Conservation (phyloP, 2,888 invertebrate genomes). For the Kuschelorhynchus macadamiae region DNA sequence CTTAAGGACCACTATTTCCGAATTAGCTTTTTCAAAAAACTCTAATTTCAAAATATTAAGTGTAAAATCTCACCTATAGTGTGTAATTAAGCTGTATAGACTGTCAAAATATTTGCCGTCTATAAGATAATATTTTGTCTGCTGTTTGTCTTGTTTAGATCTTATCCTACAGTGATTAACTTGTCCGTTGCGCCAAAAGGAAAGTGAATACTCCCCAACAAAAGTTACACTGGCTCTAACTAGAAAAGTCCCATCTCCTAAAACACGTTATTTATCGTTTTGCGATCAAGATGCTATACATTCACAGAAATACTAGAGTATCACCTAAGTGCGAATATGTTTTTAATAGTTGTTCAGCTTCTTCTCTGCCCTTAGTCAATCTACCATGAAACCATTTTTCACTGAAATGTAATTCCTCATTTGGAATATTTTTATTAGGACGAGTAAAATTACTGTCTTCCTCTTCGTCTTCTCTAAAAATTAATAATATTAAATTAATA, state of each 20-base stretch:
- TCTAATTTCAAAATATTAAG: no score
- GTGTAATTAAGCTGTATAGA: constrained; percentile 90
- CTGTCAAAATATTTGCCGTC: constrained; percentile 92
- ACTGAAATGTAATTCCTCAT: constrained; percentile 91
- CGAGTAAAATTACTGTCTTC: constrained; percentile 68
- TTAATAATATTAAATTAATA: no score
- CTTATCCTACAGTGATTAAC: constrained; percentile 95
- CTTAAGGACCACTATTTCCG: neutral
- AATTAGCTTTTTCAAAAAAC: no score
- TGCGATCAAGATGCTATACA: no score
- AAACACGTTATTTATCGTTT: no score
- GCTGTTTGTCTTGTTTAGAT: constrained; percentile 88
- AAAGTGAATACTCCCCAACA: constrained; percentile 95
- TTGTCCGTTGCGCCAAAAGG: constrained; percentile 91
- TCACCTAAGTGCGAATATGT: constrained; percentile 81
- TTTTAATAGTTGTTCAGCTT: constrained; percentile 83
- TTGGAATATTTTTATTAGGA: constrained; percentile 77
- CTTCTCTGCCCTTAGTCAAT: constrained; percentile 82
- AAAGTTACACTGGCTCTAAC: constrained; percentile 96
- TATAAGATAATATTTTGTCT: constrained; percentile 91
- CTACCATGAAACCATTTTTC: constrained; percentile 97
- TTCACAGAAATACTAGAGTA: no score
- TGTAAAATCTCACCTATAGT: constrained; percentile 78
- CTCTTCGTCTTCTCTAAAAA: constrained; percentile 63
- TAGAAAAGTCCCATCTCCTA: constrained; percentile 89